These are phyloP conservation scores for Graptemys geographica DNA, from an alignment of 2,797 vertebrate genomes.

Conservation along the genomic window DNA sequence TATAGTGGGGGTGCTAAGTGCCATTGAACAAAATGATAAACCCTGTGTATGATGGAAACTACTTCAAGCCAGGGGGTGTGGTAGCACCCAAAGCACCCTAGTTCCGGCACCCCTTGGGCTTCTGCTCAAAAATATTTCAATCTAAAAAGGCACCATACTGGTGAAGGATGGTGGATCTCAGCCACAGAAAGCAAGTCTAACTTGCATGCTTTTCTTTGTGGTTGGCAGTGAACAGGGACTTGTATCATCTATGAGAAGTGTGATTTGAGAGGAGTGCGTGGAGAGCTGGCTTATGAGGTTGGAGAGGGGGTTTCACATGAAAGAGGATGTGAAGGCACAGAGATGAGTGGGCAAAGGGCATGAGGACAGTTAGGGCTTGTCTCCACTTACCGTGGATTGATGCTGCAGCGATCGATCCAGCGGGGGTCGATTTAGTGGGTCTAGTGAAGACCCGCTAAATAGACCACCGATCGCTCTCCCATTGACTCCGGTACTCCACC, in stretches of 20 bases:
- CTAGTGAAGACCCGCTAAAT: too few relatives aligned
- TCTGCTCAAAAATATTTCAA: not conserved
- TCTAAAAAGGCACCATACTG: not conserved
- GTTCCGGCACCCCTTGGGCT: too few relatives aligned
- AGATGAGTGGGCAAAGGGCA: fast-evolving
- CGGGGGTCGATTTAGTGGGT: too few relatives aligned
- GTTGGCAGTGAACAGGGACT: not conserved
- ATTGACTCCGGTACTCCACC: too few relatives aligned
- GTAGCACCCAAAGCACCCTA: too few relatives aligned
- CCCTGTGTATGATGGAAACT: too few relatives aligned
- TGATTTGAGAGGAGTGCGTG: not conserved
- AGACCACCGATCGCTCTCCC: too few relatives aligned
- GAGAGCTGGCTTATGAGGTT: not conserved
- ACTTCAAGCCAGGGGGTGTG: too few relatives aligned
- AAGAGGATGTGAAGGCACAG: fast-evolving
- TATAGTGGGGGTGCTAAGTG: too few relatives aligned
- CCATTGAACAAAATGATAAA: too few relatives aligned
- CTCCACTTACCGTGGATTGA: too few relatives aligned
- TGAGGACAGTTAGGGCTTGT: not conserved
- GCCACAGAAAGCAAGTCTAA: not conserved
- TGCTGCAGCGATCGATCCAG: too few relatives aligned
- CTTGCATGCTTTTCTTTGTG: not conserved
- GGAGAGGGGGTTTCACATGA: not conserved
- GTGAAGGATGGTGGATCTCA: not conserved
- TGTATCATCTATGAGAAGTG: not conserved